Base-by-base conservation (phyloP, 2,888 invertebrate genomes). In the Drosophila mulleri region DNA sequence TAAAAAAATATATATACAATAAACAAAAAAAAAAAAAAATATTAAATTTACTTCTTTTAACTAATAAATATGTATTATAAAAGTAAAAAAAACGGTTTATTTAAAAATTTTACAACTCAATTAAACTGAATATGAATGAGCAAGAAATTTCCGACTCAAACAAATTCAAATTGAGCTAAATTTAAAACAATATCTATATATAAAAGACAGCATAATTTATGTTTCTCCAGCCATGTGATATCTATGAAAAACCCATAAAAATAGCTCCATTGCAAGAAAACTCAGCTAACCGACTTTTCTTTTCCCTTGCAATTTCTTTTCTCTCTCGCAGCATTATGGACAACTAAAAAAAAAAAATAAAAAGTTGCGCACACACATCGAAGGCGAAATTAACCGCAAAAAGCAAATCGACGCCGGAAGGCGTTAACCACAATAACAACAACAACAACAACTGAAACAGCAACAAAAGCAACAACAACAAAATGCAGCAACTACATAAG, bases 271-370 rank as follows among this genome's bases (percentile, higher is more conserved):
- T 54, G 23, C 47, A 67, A 35, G 32, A 11, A 32, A 57, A 64
- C 26, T 7, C 20, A 53, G 48, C 76, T 75, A 80, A 80, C 18
- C 54, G 32, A 42, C n/a, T 54, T 60, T 60, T 57, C 32, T 57
- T 20, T 57, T 53, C 18, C 23, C 47, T 67, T 59, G 67, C 42
- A 44, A 57, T 62, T 62, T 62, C 37, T 39, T 35, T 64, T 50
- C 39, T 66, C 41, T 67, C 41, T 44, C 57, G 37, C 52, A 88
- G 89, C 71, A 88, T 53, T 73, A 84, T 84, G 84, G 82, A 88
- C 69, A 84, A 84, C 77, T 89, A 64, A 67, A 60, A 23, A 12
- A 20, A 37, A 61, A 26, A 57, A 11, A 52, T 44, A 58, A 23
- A 58, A 35, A 62, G 3, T n/a, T n/a, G n/a, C n/a, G n/a, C n/a